phyloP scores from a whole-genome alignment of 2,888 invertebrate genomes.

The Agrotis segetum region DNA sequence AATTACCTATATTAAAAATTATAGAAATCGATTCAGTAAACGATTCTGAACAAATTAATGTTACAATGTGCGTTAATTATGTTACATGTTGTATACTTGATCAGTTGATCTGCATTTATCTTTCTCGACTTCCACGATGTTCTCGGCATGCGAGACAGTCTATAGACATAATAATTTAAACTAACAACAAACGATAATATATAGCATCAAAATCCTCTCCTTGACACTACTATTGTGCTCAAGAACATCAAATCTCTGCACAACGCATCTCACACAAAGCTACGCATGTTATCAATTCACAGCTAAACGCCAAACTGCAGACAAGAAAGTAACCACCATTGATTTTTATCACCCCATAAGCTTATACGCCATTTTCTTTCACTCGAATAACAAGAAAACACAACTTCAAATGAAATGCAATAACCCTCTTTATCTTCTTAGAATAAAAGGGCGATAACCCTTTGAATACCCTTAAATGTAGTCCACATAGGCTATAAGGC shows the following conservation, averaged over 20 bases:
- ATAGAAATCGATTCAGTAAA: too few species aligned
- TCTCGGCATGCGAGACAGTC: too few species aligned
- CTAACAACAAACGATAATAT: too few species aligned
- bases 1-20: too few species aligned
- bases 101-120: too few species aligned
- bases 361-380: constrained; percentile 1
- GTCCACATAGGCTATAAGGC: constrained; percentile 8
- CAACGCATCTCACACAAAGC: neutral
- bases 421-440: constrained; percentile 6
- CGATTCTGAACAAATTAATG: too few species aligned
- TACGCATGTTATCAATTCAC: constrained; percentile 3
- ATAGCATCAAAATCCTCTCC: too few species aligned
- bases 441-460: constrained; percentile 17
- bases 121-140: too few species aligned
- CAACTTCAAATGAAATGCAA: constrained; percentile 7
- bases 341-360: constrained; percentile 47
- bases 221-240: too few species aligned
- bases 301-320: constrained; percentile 2
- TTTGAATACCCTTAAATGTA: constrained; percentile 15
- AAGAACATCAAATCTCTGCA: neutral
- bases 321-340: constrained; percentile 25
- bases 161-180: too few species aligned
- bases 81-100: too few species aligned
- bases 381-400: constrained; percentile 24
- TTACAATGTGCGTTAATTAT: too few species aligned